These are phyloP conservation scores for Cheilosia scutellata DNA, from an alignment of 2,888 invertebrate species.

Conservation along the genomic window DNA sequence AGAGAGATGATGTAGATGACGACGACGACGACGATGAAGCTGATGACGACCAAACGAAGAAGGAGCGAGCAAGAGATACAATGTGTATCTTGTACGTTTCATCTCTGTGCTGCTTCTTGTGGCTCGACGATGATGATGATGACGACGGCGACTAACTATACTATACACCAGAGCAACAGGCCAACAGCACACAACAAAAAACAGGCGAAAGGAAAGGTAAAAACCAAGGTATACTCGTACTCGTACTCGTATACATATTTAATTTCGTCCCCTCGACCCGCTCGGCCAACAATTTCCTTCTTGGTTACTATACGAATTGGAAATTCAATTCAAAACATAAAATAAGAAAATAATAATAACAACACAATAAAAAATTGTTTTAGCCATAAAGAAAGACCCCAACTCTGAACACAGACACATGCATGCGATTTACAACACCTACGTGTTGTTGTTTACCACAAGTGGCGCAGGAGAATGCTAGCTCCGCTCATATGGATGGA, in stretches of 20 bases:
- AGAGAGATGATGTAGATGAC: constrained; percentile 40
- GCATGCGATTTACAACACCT: constrained; percentile 69
- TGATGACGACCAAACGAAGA: constrained; percentile 35
- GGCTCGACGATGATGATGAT: constrained; percentile 11
- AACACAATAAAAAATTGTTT: constrained; percentile 75
- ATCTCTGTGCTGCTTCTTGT: constrained; percentile 43
- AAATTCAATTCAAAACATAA: constrained; percentile 75
- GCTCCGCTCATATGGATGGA: constrained; percentile 54
- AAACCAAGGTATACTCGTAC: constrained; percentile 21
- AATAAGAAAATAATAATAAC: constrained; percentile 76
- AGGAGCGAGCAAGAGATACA: constrained; percentile 13
- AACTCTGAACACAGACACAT: constrained; percentile 16
- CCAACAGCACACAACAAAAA: not conserved
- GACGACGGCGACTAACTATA: constrained; percentile 38
- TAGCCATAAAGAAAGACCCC: constrained; percentile 70
- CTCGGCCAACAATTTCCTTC: constrained; percentile 1
- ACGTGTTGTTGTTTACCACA: constrained; percentile 74
- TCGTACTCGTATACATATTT: constrained; percentile 52
- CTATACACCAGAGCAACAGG: constrained; percentile 26
- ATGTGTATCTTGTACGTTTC: constrained; percentile 63
- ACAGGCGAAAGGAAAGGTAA: constrained; percentile 54
- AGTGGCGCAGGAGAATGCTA: constrained; percentile 64
- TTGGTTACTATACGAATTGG: constrained; percentile 55
- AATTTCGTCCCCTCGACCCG: constrained; percentile 44
- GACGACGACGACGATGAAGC: constrained; percentile 12